Evolutionary conservation across 2,797 vertebrate genomes (phyloP).

Genomic region (Bucorvus abyssinicus): DNA sequence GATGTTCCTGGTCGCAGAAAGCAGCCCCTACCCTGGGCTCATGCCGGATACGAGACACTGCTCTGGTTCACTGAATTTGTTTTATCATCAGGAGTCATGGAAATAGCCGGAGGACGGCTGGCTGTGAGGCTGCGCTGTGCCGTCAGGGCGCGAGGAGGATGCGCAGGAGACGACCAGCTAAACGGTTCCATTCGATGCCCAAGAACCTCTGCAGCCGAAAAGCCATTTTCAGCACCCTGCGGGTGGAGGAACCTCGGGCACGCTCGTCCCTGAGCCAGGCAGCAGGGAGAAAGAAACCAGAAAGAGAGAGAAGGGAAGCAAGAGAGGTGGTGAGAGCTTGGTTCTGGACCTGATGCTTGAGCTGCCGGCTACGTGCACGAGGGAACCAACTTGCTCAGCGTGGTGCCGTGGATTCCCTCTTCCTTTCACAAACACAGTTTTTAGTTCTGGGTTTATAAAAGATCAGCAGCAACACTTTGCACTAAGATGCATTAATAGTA

Average conservation of each 20-base stretch:
- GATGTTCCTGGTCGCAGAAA: not conserved
- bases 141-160: not conserved
- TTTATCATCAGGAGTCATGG: not conserved
- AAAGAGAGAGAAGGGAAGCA: not conserved
- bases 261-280: too few relatives aligned
- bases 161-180: not conserved
- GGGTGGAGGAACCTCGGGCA: not conserved
- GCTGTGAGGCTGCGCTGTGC: not conserved
- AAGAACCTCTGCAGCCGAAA: too few relatives aligned
- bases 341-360: not conserved
- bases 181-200: not conserved
- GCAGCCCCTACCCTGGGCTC: not conserved
- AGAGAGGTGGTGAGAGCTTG: not conserved
- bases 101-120: rapidly evolving
- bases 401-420: not conserved
- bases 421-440: conserved; percentile 21
- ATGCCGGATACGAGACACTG: rapidly evolving
- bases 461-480: conserved; percentile 41
- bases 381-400: not conserved
- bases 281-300: not conserved
- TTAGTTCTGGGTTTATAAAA: conserved; percentile 29
- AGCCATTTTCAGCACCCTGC: not conserved
- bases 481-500: conserved; percentile 32
- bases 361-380: not conserved
- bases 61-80: not conserved